Evolutionary conservation across 2,888 invertebrate genomes (phyloP).

Genomic region (Gari tellinella): DNA sequence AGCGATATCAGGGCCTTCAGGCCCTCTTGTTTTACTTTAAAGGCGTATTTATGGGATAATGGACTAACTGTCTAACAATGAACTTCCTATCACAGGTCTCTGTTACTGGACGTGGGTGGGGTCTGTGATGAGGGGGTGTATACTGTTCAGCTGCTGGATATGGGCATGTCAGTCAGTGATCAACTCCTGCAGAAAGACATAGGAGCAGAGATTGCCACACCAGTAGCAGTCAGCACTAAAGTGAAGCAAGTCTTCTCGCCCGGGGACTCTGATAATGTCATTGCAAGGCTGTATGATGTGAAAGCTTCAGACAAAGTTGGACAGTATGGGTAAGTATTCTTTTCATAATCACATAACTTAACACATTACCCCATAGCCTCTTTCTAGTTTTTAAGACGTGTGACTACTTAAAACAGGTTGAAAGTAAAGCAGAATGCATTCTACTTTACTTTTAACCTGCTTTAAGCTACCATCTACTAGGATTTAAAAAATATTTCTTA

Average conservation of each 20-base stretch:
- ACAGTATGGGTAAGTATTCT: constrained; percentile 46
- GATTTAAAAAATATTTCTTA: too few relatives aligned
- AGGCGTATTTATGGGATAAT: too few relatives aligned
- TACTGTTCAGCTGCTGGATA: constrained; percentile 70
- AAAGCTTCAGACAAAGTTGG: constrained; percentile 30
- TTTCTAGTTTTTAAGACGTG: too few relatives aligned
- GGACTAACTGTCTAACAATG: too few relatives aligned
- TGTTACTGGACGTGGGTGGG: constrained; percentile 69
- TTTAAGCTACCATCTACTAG: too few relatives aligned
- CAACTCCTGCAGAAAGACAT: constrained; percentile 63
- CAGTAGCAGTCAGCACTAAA: constrained; percentile 57
- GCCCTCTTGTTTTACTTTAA: too few relatives aligned
- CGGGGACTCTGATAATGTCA: constrained; percentile 26
- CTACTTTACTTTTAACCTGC: too few relatives aligned
- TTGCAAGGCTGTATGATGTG: constrained; percentile 44
- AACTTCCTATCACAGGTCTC: constrained; percentile 59
- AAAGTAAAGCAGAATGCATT: too few relatives aligned
- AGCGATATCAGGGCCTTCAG: too few relatives aligned
- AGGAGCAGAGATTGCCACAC: constrained; percentile 57
- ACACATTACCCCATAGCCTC: too few relatives aligned
- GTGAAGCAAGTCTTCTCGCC: constrained; percentile 67
- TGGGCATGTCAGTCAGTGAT: constrained; percentile 74
- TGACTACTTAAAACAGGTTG: too few relatives aligned
- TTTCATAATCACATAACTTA: too few relatives aligned
- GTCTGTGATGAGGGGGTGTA: constrained; percentile 51